Evolutionary conservation across 2,888 invertebrate genomes (phyloP).

Genomic region (Campopleginae sp.): DNA sequence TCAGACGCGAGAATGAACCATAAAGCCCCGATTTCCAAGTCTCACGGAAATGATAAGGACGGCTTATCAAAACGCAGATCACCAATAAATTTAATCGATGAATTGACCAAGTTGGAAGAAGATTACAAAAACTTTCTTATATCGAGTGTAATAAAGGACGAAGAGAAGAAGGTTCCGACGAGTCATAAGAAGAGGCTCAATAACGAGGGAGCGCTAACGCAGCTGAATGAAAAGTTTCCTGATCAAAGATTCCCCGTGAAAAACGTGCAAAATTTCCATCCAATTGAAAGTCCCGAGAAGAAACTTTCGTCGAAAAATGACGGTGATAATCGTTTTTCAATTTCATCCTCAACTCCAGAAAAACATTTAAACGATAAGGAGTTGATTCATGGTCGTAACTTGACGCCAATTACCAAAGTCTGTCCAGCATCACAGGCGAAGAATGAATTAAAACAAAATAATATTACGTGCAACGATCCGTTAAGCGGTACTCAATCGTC

Average conservation of each 20-base stretch:
- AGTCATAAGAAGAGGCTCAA: conserved; percentile 16
- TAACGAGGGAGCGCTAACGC: neutral
- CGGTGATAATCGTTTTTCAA: conserved; percentile 10
- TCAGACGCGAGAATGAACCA: neutral
- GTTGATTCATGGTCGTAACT: neutral
- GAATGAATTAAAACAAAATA: conserved; percentile 11
- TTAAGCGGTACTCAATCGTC: neutral
- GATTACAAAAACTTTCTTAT: conserved; percentile 65
- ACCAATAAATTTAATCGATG: conserved; percentile 53
- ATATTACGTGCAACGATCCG: neutral
- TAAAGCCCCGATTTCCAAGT: neutral
- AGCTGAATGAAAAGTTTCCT: conserved; percentile 20
- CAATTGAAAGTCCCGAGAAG: conserved; percentile 21
- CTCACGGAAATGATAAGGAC: conserved; percentile 30
- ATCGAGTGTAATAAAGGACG: conserved; percentile 54
- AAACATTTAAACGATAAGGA: neutral
- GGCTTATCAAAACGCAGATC: conserved; percentile 21
- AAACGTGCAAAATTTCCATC: conserved; percentile 26
- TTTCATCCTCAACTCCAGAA: neutral
- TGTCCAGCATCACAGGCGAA: conserved; percentile 2
- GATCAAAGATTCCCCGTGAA: conserved; percentile 5
- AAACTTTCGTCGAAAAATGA: conserved; percentile 16
- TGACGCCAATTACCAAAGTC: conserved; percentile 16
- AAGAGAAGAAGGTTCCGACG: conserved; percentile 19
- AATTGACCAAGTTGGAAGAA: conserved; percentile 65